phyloP scores from a whole-genome alignment of 2,113 vertebrate genomes.

The Thamnaconus septentrionalis region DNA sequence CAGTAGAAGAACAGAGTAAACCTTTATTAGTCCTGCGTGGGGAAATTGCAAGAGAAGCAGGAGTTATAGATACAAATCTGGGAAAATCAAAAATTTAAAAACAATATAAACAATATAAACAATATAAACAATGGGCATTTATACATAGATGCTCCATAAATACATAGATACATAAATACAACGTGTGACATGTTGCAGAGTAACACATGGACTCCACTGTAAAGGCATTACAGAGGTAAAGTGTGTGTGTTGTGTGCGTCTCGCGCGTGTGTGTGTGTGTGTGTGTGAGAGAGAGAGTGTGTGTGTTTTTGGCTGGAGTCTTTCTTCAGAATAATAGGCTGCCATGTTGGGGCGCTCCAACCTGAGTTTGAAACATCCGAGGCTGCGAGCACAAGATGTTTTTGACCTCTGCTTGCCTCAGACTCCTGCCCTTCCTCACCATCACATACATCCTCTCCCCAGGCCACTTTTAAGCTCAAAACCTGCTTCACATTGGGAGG shows the following conservation, averaged over 20 bases:
- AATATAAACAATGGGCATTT: no score
- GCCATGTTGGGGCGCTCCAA: slow-evolving; percentile 16
- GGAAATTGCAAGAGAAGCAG: background rate
- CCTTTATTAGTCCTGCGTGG: no score
- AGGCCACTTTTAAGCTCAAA: slow-evolving; percentile 20
- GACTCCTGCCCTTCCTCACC: slow-evolving; percentile 8
- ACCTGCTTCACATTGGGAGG: slow-evolving; percentile 6
- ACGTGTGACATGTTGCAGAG: no score
- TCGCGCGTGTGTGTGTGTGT: no score
- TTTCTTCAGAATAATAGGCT: slow-evolving; percentile 15
- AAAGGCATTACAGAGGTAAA: no score
- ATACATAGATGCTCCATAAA: no score
- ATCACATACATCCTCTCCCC: slow-evolving; percentile 12
- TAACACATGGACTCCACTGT: no score
- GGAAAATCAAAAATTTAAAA: no score
- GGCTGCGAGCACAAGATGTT: slow-evolving; percentile 9
- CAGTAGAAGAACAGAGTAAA: background rate
- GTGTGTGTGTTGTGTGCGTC: no score
- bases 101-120: no score
- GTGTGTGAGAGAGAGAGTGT: background rate
- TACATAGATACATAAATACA: no score
- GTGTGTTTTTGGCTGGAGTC: slow-evolving; percentile 1
- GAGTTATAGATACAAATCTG: background rate
- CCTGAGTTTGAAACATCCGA: slow-evolving; percentile 6
- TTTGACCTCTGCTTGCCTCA: slow-evolving; percentile 19